A percentile compares a stretch with the other conserved stretches of the same genome.
Evolutionary conservation across 2,888 invertebrate genomes (phyloP).

Genomic region (Atethmia centrago): DNA sequence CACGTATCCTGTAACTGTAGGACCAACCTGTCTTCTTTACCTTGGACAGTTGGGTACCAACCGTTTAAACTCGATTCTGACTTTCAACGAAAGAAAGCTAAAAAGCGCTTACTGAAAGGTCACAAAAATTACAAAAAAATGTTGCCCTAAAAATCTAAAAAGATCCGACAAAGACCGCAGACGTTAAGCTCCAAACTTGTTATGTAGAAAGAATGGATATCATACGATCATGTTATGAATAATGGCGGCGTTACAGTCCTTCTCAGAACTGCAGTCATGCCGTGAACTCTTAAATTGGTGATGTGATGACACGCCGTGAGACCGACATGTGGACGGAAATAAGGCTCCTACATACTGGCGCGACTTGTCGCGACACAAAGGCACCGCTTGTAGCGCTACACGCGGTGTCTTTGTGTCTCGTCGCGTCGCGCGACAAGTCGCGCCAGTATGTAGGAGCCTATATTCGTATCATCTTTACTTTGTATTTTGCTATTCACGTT

Average conservation of each 20-base stretch:
- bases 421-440: too few species aligned
- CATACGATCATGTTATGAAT: constrained; percentile 85
- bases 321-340: constrained; percentile 44
- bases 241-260: constrained; percentile 80
- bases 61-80: not conserved
- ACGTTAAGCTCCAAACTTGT: constrained; percentile 72
- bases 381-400: too few species aligned
- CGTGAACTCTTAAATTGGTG: constrained; percentile 68
- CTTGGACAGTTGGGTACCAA: not conserved
- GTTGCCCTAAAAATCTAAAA: constrained; percentile 43
- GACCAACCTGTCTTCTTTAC: not conserved
- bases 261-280: constrained; percentile 79
- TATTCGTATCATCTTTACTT: constrained; percentile 42
- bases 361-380: too few species aligned
- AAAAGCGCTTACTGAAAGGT: constrained; percentile 41
- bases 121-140: constrained; percentile 48
- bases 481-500: constrained; percentile 18
- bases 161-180: constrained; percentile 62
- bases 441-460: too few species aligned
- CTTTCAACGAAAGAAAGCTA: constrained; percentile 11
- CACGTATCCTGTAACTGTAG: constrained; percentile 5
- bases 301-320: constrained; percentile 66
- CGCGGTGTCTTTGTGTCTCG: too few species aligned
- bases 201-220: constrained; percentile 81
- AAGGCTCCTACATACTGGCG: too few species aligned